These are phyloP conservation scores for Eupeodes corollae DNA, from an alignment of 1,140 invertebrate genomes.

Conservation along the genomic window DNA sequence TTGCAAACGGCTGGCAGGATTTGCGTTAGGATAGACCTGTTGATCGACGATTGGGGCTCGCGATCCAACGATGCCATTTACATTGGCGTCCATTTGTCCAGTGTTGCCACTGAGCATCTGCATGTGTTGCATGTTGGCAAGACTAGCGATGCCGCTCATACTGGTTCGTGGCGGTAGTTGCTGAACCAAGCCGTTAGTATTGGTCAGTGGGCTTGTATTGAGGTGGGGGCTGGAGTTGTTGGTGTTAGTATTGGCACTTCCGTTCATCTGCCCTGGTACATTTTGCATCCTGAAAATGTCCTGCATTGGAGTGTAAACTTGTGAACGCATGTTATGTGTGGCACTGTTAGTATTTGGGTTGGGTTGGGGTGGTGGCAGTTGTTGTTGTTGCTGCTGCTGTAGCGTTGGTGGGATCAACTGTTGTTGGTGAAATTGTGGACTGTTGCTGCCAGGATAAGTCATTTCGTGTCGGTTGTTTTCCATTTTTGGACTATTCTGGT, in stretches of 20 bases:
- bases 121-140: slow-evolving; percentile 17
- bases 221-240: neutral
- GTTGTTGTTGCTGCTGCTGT: slow-evolving; percentile 7
- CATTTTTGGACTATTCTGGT: slow-evolving; percentile 10
- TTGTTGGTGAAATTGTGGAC: slow-evolving; percentile 13
- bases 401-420: slow-evolving; percentile 10
- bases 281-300: slow-evolving; percentile 16
- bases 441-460: neutral
- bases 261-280: slow-evolving; percentile 4
- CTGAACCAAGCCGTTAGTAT: too few species aligned
- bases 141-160: slow-evolving; percentile 23
- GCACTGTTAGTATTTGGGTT: neutral
- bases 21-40: slow-evolving; percentile 19
- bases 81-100: neutral
- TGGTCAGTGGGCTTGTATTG: too few species aligned
- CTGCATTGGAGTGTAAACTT: slow-evolving; percentile 13
- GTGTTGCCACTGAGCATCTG: slow-evolving; percentile 11
- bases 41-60: neutral
- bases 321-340: neutral
- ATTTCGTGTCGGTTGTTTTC: slow-evolving; percentile 6
- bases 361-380: neutral
- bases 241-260: slow-evolving; percentile 8
- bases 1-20: slow-evolving; percentile 17
- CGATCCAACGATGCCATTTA: too few species aligned
- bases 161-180: slow-evolving; percentile 14